phyloP scores from a whole-genome alignment of 2,888 invertebrate species.

The Boloria euphrosyne region DNA sequence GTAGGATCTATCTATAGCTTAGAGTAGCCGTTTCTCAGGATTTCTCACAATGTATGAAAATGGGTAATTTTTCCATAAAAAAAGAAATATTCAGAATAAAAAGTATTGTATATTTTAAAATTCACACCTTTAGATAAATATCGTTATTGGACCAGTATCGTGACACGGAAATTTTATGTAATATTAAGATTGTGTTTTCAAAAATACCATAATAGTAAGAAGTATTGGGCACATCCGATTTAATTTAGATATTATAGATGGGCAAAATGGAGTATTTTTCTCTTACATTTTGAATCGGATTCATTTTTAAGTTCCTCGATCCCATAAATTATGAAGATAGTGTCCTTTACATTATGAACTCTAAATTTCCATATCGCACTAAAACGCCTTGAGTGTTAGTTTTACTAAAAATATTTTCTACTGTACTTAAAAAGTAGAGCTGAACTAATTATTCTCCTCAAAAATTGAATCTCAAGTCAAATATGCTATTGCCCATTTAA shows the following conservation, averaged over 20 bases:
- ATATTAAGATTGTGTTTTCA: not conserved
- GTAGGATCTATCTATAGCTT: no score
- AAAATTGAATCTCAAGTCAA: not conserved
- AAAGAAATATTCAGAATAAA: no score
- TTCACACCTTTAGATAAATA: no score
- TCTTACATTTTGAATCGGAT: constrained; percentile 4
- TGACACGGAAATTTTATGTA: no score
- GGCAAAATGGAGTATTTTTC: not conserved
- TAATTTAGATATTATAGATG: no score
- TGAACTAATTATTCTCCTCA: not conserved
- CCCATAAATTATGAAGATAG: constrained; percentile 19
- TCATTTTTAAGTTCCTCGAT: constrained; percentile 11
- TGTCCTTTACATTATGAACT: constrained; percentile 25
- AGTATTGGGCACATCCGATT: not conserved
- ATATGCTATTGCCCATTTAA: constrained; percentile 5
- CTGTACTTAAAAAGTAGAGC: not conserved
- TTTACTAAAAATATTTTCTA: no score
- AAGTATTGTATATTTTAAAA: no score
- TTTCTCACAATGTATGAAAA: no score
- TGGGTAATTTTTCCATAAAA: no score
- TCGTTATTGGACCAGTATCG: no score
- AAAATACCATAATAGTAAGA: not conserved
- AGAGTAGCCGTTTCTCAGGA: no score
- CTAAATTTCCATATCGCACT: constrained; percentile 27
- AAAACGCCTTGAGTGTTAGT: constrained; percentile 11